These are phyloP conservation scores for Dryocosmus kuriphilus DNA, from an alignment of 2,888 invertebrate genomes.

Conservation along the genomic window DNA sequence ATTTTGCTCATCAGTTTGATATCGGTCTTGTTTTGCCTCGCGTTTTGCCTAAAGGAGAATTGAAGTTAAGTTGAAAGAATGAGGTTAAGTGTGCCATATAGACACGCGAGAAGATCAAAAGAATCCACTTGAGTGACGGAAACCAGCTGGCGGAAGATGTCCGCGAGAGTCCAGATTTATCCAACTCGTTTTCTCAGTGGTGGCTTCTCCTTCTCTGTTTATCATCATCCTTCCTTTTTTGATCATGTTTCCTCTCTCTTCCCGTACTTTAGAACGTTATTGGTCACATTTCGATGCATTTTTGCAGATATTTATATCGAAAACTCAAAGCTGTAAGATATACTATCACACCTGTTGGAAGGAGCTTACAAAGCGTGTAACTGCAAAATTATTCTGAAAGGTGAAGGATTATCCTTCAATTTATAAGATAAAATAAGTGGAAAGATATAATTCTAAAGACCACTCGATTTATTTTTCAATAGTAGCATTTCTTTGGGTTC, in stretches of 20 bases:
- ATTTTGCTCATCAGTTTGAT: not conserved
- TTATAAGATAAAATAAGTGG: not conserved
- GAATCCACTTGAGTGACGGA: conserved; percentile 71
- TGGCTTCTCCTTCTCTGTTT: conserved; percentile 36
- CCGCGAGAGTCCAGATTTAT: conserved; percentile 64
- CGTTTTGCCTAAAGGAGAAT: not conserved
- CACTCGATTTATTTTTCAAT: too few relatives aligned
- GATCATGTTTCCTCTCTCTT: conserved; percentile 8
- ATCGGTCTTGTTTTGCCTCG: not conserved
- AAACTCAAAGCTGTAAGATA: not conserved
- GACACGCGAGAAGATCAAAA: conserved; percentile 70
- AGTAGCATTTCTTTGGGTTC: too few relatives aligned
- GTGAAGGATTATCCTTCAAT: not conserved
- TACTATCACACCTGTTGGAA: not conserved
- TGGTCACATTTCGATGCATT: conserved; percentile 15
- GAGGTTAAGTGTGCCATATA: conserved; percentile 65
- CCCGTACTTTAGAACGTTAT: not conserved
- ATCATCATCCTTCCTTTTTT: conserved; percentile 17
- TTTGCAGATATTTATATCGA: conserved; percentile 8
- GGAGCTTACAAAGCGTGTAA: not conserved
- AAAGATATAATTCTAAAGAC: not conserved
- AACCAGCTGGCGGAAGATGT: conserved; percentile 73
- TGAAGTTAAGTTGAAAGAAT: conserved; percentile 67
- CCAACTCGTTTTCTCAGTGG: conserved; percentile 59
- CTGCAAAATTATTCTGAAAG: not conserved